Conservation (phyloP, 2,888 invertebrate genomes). For the Melieria crassipennis region DNA sequence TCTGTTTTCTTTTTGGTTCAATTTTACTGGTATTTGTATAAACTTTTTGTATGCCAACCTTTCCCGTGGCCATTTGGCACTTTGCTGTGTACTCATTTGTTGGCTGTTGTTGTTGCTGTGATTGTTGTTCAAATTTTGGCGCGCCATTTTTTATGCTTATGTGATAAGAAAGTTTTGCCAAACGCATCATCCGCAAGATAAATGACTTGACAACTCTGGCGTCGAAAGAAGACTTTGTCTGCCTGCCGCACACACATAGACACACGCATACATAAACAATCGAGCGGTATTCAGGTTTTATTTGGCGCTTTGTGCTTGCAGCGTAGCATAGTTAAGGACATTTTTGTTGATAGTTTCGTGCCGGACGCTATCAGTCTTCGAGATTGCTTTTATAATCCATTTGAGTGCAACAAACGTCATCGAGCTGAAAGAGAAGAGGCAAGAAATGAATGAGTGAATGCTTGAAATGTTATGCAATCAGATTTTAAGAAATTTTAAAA, state of each 20-base stretch:
- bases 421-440: slow-evolving; percentile 2
- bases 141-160: slow-evolving; percentile 58
- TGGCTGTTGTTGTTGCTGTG: slow-evolving; percentile 41
- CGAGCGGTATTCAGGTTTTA: background rate
- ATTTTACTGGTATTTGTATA: background rate
- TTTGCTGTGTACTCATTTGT: slow-evolving; percentile 38
- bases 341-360: background rate
- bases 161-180: slow-evolving; percentile 60
- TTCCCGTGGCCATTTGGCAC: slow-evolving; percentile 37
- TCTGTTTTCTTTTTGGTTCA: background rate
- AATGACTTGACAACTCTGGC: background rate
- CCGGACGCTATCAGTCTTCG: background rate
- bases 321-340: background rate
- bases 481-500: no score
- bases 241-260: no score
- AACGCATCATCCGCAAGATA: slow-evolving; percentile 54
- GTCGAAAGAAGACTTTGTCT: no score
- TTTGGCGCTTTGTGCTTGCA: background rate
- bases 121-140: slow-evolving; percentile 53
- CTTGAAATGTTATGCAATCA: no score
- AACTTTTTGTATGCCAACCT: slow-evolving; percentile 36
- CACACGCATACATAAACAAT: no score
- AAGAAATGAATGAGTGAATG: background rate
- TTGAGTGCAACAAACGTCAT: background rate
- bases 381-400: background rate